phyloP scores from a whole-genome alignment of 2,888 invertebrate species.

The Thecophora atra region DNA sequence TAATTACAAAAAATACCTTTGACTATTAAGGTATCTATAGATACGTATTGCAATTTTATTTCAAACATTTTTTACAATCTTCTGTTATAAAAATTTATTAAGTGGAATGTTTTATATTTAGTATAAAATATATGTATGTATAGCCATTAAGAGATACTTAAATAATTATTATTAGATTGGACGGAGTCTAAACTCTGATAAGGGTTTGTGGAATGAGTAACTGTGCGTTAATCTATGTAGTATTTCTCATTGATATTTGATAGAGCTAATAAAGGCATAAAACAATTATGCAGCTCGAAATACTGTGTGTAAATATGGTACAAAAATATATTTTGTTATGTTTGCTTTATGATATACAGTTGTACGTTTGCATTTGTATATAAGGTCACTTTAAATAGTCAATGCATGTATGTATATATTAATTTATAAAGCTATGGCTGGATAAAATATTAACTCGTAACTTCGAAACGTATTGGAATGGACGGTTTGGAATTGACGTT shows the following conservation, averaged over 20 bases:
- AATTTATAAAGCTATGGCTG: neutral
- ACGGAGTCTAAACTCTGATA: constrained; percentile 26
- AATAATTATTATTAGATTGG: constrained; percentile 9
- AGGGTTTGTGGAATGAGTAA: neutral
- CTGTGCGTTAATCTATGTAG: neutral
- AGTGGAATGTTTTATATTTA: neutral
- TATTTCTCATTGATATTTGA: neutral
- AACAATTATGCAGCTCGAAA: neutral
- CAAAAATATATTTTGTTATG: constrained; percentile 26
- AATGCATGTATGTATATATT: neutral
- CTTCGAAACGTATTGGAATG: constrained; percentile 16
- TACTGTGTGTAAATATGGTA: neutral
- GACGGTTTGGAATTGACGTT: constrained; percentile 4
- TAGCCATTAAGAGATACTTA: neutral
- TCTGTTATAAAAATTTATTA: no score
- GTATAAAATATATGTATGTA: neutral
- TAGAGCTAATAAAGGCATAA: neutral
- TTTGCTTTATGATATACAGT: neutral
- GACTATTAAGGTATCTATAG: no score
- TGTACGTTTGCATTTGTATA: neutral
- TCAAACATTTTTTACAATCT: no score
- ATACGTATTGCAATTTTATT: no score
- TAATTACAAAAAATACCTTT: no score
- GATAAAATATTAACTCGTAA: constrained; percentile 1
- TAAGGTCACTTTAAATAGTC: constrained; percentile 34